Percentiles rank a stretch among this genome's conserved stretches.
Conservation (phyloP, 2,888 invertebrate species). For the Drosophila borealis region DNA sequence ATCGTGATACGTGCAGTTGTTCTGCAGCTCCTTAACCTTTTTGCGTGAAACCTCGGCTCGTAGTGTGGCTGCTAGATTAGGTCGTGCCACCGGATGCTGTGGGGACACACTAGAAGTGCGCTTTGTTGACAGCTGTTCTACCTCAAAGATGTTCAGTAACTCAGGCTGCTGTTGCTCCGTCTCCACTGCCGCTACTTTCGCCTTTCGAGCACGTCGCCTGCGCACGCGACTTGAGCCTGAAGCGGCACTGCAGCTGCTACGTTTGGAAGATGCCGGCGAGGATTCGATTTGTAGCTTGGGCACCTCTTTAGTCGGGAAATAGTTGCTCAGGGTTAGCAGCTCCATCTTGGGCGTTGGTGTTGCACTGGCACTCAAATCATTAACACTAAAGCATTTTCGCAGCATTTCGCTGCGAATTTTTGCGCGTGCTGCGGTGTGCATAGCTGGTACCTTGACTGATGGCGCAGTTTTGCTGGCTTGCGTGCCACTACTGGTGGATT, state of each 20-base stretch:
- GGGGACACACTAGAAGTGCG: constrained; percentile 71
- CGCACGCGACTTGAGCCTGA: constrained; percentile 49
- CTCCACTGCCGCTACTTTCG: constrained; percentile 19
- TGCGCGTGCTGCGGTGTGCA: constrained; percentile 55
- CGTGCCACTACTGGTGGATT: constrained; percentile 53
- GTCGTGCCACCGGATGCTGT: constrained; percentile 83
- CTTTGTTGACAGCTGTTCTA: constrained; percentile 43
- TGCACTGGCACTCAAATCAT: constrained; percentile 65
- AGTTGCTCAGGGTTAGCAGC: constrained; percentile 57
- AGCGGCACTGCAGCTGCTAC: constrained; percentile 59
- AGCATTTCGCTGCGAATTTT: constrained; percentile 67
- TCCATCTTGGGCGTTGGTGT: neutral
- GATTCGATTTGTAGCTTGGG: constrained; percentile 78
- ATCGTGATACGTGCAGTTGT: constrained; percentile 78
- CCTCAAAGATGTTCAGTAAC: constrained; percentile 66
- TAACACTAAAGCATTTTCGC: constrained; percentile 76
- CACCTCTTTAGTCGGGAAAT: constrained; percentile 56
- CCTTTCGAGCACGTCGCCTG: constrained; percentile 49
- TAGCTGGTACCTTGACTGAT: constrained; percentile 22
- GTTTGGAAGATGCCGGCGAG: constrained; percentile 56
- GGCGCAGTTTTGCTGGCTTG: constrained; percentile 32
- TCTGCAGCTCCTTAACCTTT: constrained; percentile 81
- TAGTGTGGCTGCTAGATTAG: constrained; percentile 84
- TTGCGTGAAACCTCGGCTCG: constrained; percentile 82
- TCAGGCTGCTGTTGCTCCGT: constrained; percentile 21